These are phyloP conservation scores for Vesta saturnalis DNA, from an alignment of 2,888 invertebrate genomes.

Conservation along the genomic window DNA sequence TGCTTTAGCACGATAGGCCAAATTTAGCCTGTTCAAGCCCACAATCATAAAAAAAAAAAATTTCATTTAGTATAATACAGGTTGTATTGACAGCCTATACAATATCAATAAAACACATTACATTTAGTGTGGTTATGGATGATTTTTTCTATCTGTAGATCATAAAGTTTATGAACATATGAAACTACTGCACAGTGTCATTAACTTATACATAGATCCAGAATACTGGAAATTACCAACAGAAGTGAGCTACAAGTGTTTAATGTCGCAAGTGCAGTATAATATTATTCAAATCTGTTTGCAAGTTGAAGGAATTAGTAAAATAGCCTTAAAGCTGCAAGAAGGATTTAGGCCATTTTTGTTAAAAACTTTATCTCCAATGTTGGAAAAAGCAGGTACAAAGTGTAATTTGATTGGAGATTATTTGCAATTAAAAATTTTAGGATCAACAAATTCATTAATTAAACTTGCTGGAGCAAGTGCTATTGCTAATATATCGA, in stretches of 20 bases:
- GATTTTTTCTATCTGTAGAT: background rate
- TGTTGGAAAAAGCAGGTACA: constrained; percentile 77
- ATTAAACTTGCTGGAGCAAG: constrained; percentile 71
- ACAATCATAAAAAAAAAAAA: too few species aligned
- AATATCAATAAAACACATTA: too few species aligned
- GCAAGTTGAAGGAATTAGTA: constrained; percentile 75
- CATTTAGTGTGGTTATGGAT: background rate
- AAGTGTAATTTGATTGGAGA: background rate
- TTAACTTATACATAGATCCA: constrained; percentile 64
- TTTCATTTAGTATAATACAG: too few species aligned
- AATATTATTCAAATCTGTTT: constrained; percentile 76
- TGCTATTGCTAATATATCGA: constrained; percentile 68
- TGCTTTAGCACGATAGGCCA: too few species aligned
- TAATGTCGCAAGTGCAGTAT: constrained; percentile 65
- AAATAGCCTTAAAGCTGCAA: constrained; percentile 67
- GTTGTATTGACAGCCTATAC: too few species aligned
- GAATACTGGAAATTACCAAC: constrained; percentile 66
- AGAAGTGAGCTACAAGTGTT: constrained; percentile 48
- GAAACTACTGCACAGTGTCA: constrained; percentile 35
- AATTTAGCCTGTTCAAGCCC: too few species aligned
- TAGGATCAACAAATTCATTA: constrained; percentile 73
- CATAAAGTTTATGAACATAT: background rate
- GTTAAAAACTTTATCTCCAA: constrained; percentile 72
- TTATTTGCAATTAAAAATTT: background rate
- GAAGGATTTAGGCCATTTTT: constrained; percentile 69